Evolutionary conservation across 1,140 invertebrate genomes (phyloP).

Genomic region (Cydia fagiglandana): DNA sequence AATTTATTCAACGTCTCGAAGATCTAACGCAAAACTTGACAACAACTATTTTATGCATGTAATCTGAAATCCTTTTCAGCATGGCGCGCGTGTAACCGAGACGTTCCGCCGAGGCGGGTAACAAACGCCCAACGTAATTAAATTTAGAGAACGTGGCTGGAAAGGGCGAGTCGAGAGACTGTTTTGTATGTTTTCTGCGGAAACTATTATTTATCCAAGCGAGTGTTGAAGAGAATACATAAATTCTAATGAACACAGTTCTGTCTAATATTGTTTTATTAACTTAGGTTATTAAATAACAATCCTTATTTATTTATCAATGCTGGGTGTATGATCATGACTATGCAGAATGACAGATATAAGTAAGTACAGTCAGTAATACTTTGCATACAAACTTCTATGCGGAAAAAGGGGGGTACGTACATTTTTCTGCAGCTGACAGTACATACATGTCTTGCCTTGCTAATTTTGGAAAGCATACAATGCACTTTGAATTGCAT

Average conservation of each 20-base stretch:
- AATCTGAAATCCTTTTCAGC: not conserved
- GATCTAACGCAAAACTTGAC: not conserved
- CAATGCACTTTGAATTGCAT: too few species aligned
- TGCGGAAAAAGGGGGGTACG: too few species aligned
- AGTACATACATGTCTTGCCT: too few species aligned
- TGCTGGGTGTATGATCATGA: too few species aligned
- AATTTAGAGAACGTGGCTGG: conserved; percentile 12
- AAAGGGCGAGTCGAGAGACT: not conserved
- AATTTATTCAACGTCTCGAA: not conserved
- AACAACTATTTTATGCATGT: conserved; percentile 13
- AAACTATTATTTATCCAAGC: conserved; percentile 15
- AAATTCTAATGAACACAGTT: not conserved
- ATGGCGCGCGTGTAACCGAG: not conserved
- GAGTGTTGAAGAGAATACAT: not conserved
- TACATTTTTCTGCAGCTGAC: too few species aligned
- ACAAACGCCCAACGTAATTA: conserved; percentile 8
- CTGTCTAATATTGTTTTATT: not conserved
- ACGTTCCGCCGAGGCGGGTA: not conserved
- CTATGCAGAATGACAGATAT: too few species aligned
- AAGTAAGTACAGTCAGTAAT: too few species aligned
- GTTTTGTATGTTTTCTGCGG: conserved; percentile 12
- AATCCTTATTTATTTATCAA: too few species aligned
- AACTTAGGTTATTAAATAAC: not conserved
- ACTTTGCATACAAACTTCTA: too few species aligned
- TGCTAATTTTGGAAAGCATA: not conserved